Conservation (phyloP, 1,140 invertebrate species). For the Danaus melanippus region DNA sequence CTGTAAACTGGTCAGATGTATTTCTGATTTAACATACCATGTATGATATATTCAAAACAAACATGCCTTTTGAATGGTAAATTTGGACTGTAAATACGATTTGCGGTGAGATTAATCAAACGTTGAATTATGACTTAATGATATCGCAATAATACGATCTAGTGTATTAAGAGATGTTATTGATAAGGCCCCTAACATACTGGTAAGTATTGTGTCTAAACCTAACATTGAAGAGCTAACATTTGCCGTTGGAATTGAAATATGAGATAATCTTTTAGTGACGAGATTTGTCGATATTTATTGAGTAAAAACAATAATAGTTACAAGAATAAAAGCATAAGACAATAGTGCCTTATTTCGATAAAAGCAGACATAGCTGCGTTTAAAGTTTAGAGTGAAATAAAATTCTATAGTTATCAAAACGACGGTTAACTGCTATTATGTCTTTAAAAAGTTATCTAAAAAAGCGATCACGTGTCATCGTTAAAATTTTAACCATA, state of each 20-base stretch:
- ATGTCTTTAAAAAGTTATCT: slow-evolving; percentile 14
- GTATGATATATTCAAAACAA: slow-evolving; percentile 30
- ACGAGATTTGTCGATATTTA: no score
- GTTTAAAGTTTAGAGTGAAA: no score
- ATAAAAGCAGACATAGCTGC: no score
- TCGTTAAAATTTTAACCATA: slow-evolving; percentile 42
- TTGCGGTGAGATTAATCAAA: slow-evolving; percentile 31
- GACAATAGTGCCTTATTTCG: no score
- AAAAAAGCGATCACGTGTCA: slow-evolving; percentile 37
- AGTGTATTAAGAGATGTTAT: not conserved
- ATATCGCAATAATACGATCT: slow-evolving; percentile 9
- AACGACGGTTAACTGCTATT: slow-evolving; percentile 2
- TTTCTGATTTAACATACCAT: slow-evolving; percentile 19
- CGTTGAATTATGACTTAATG: slow-evolving; percentile 17
- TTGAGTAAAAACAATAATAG: no score
- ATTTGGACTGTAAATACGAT: slow-evolving; percentile 29
- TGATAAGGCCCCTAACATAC: no score
- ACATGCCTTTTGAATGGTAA: slow-evolving; percentile 31
- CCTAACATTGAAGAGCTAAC: no score
- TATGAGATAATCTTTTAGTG: no score
- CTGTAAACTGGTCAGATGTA: slow-evolving; percentile 1
- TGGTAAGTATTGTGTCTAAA: no score
- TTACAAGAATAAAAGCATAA: no score
- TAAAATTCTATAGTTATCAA: no score
- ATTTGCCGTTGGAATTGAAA: no score